Conservation (phyloP, 2,113 vertebrate species). For the Rhagologus leucostigma region DNA sequence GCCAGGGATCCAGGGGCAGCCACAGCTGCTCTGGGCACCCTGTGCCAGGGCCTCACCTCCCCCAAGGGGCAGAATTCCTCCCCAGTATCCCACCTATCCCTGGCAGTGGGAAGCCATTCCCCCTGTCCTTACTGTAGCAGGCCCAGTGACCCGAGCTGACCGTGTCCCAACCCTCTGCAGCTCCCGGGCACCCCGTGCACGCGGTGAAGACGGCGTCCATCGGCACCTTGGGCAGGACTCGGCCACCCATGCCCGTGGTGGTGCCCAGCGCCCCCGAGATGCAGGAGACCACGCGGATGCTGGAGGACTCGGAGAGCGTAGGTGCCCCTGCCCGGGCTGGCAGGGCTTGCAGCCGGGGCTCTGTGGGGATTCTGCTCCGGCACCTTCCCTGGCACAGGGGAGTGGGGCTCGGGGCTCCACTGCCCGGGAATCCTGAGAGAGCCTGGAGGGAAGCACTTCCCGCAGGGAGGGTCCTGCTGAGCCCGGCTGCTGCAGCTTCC, state of each 20-base stretch:
- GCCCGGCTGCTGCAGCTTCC: neutral
- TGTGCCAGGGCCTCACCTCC: neutral
- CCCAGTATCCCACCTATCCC: accelerated
- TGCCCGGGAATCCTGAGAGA: accelerated
- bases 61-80: accelerated
- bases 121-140: neutral
- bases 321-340: slow-evolving; percentile 61
- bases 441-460: accelerated
- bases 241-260: slow-evolving; percentile 89
- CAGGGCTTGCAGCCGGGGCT: neutral
- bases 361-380: accelerated
- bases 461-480: neutral
- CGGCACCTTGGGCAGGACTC: slow-evolving; percentile 89
- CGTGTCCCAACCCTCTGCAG: slow-evolving; percentile 28
- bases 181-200: slow-evolving; percentile 79
- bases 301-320: slow-evolving; percentile 92
- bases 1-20: neutral
- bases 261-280: slow-evolving; percentile 92
- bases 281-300: slow-evolving; percentile 89
- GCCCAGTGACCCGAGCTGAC: neutral
- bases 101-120: neutral
- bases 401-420: no score
- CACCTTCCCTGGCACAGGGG: neutral
- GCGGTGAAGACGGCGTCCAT: slow-evolving; percentile 95
- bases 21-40: neutral